phyloP scores from a whole-genome alignment of 2,888 invertebrate species.

The Drosophila ezoana region DNA sequence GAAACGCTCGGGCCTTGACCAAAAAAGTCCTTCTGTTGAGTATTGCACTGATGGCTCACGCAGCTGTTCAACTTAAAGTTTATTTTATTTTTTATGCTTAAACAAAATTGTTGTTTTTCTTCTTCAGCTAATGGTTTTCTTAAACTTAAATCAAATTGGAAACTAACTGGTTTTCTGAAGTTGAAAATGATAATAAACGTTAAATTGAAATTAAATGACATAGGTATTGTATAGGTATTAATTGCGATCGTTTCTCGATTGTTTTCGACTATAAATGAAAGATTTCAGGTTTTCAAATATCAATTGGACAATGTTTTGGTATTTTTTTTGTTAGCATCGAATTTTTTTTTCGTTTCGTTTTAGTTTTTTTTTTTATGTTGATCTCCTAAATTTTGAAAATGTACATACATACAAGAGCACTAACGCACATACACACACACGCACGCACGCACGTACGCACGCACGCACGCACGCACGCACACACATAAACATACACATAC shows the following conservation, averaged over 20 bases:
- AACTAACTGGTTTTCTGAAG: background rate
- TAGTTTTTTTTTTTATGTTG: slow-evolving; percentile 3
- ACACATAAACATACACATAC: background rate
- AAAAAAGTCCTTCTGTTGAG: slow-evolving; percentile 24
- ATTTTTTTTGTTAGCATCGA: slow-evolving; percentile 15
- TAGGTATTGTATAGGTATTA: slow-evolving; percentile 1
- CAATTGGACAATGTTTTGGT: slow-evolving; percentile 19
- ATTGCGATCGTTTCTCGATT: background rate
- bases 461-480: slow-evolving; percentile 2
- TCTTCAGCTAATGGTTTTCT: background rate
- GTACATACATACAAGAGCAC: slow-evolving; percentile 1
- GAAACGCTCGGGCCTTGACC: background rate
- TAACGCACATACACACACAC: slow-evolving; percentile 2
- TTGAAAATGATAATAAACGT: background rate
- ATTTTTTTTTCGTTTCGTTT: slow-evolving; percentile 3
- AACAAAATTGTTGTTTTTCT: background rate
- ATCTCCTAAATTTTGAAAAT: slow-evolving; percentile 23
- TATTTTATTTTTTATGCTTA: background rate
- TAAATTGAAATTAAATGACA: background rate
- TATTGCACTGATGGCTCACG: slow-evolving; percentile 37
- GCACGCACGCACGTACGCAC: slow-evolving; percentile 1
- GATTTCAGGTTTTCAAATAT: slow-evolving; percentile 16
- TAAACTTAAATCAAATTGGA: slow-evolving; percentile 7
- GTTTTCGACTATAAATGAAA: slow-evolving; percentile 5
- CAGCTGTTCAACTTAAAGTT: slow-evolving; percentile 9